These are phyloP conservation scores for Procambarus virginalis DNA, from an alignment of 1,140 invertebrate species.

Conservation along the genomic window DNA sequence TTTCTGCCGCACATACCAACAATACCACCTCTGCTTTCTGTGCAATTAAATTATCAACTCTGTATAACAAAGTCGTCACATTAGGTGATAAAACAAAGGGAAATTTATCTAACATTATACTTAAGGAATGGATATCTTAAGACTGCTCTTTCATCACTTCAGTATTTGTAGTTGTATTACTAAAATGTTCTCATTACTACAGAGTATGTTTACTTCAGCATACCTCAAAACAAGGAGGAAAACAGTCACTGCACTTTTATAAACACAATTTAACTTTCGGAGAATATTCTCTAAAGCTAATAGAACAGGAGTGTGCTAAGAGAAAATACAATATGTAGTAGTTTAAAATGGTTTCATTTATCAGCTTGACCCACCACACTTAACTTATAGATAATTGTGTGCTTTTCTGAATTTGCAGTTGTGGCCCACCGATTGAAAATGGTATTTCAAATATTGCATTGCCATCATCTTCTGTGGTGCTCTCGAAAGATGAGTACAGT, in stretches of 20 bases:
- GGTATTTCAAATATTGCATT: not conserved
- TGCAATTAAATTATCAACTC: not conserved
- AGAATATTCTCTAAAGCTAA: conserved; percentile 4
- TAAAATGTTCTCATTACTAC: not conserved
- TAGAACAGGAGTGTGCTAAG: not conserved
- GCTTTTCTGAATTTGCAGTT: not conserved
- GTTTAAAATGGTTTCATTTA: not conserved
- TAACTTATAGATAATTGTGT: not conserved
- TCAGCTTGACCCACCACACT: not conserved
- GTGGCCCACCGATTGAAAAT: not conserved
- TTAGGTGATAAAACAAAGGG: not conserved
- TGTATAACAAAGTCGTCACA: not conserved
- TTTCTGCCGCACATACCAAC: conserved; percentile 2
- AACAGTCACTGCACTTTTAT: conserved; percentile 3
- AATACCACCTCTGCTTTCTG: conserved; percentile 11
- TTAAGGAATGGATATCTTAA: not conserved
- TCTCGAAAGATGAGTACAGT: not conserved
- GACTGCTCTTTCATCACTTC: not conserved
- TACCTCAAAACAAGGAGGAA: not conserved
- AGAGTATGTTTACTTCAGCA: not conserved
- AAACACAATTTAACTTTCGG: not conserved
- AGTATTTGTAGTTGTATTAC: not conserved
- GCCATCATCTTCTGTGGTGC: not conserved
- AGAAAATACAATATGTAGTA: not conserved
- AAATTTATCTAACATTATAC: not conserved